Evolutionary conservation across 1,140 invertebrate genomes (phyloP), one percentile per base, ranked within the genome.

Genomic region (Stegodyphus dumicola): DNA sequence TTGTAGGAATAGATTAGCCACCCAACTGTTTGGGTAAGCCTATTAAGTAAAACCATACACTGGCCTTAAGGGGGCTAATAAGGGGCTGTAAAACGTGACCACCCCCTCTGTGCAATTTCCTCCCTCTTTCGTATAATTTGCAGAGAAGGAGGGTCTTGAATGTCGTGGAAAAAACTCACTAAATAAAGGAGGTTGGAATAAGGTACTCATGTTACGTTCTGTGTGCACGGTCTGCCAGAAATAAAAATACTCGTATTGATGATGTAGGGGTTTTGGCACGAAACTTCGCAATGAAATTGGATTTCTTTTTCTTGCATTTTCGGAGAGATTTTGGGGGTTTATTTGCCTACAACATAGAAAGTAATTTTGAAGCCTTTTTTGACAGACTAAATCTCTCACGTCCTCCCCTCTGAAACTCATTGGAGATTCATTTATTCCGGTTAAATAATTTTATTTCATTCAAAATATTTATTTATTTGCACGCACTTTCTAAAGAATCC

Each of bases 21-120:
- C 75, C 60, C 60, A 52, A 67, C 60, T 77, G 60, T 77, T 77
- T 77, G 75, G 56, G 75, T 33, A 77, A 66, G 76, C 48, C 76
- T 77, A 77, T 77, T 77, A 77, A 77, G 76, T 77, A 77, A 77
- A 77, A 77, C 60, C 76, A 77, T 18, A 33, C 75, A 66, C 75
- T 66, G 17, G 33, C 76, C 51, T 33, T 52, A 66, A 66, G 76
- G 76, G 76, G 64, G 64, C 64, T 77, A 77, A 77, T 77, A 77
- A 77, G 76, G 76, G 60, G 76, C 56, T 77, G 51, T 77, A 77
- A 77, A 77, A 77, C 64, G 64, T 77, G 65, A 77, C 76, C 60
- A 77, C 64, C 76, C 64, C 76, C 75, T 77, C 65, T 77, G 15
- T 49, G 51, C 53, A 77, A 67, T n/a, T 66, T 60, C 76, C 54